Evolutionary conservation across 2,797 vertebrate genomes (phyloP).

Genomic region (Echeneis naucrates): DNA sequence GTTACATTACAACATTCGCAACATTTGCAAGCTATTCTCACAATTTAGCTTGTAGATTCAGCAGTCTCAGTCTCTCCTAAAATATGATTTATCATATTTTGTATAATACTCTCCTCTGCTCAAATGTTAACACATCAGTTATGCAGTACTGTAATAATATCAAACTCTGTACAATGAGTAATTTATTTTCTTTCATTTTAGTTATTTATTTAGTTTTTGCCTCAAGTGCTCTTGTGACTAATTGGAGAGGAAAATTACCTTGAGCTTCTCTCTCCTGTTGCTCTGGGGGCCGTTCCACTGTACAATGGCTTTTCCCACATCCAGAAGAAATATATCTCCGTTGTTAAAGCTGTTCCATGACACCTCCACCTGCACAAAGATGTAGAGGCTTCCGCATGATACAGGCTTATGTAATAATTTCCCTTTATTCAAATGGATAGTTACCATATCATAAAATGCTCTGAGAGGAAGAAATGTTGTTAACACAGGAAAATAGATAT

Average conservation of each 20-base stretch:
- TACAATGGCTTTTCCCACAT: slow-evolving; percentile 91
- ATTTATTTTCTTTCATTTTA: too few species aligned
- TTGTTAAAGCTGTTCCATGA: slow-evolving; percentile 93
- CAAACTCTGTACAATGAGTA: too few species aligned
- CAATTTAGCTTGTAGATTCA: too few species aligned
- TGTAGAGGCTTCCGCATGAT: slow-evolving; percentile 9
- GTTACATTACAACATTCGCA: too few species aligned
- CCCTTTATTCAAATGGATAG: slow-evolving; percentile 11
- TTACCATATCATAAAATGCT: not conserved
- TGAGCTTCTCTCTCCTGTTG: slow-evolving; percentile 90
- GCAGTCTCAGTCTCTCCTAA: too few species aligned
- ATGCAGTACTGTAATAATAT: too few species aligned
- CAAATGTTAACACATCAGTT: too few species aligned
- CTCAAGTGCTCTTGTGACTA: not conserved
- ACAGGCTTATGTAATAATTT: not conserved
- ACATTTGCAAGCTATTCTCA: too few species aligned
- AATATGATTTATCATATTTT: too few species aligned
- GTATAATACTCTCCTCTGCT: not conserved
- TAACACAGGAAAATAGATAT: slow-evolving; percentile 4
- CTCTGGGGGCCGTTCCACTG: slow-evolving; percentile 94
- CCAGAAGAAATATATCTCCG: slow-evolving; percentile 92
- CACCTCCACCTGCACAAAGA: slow-evolving; percentile 83
- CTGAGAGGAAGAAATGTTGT: not conserved
- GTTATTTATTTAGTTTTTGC: not conserved
- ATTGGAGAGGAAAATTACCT: slow-evolving; percentile 72